These are phyloP conservation scores for Mesocentrotus franciscanus DNA, from an alignment of 53 echinoderm and acorn worm species.

Conservation along the genomic window DNA sequence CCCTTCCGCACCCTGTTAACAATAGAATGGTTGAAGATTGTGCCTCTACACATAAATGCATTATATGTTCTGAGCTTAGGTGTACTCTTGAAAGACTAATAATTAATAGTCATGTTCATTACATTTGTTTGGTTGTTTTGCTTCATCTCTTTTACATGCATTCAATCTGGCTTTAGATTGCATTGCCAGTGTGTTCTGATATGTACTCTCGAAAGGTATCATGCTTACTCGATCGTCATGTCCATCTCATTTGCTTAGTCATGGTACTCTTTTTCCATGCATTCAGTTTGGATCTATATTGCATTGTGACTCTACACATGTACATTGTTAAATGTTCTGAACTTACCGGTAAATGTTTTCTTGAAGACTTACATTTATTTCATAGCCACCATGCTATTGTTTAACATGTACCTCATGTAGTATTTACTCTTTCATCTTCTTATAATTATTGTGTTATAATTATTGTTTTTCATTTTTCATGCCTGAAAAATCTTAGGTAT, in stretches of 20 bases:
- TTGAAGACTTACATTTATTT: neutral
- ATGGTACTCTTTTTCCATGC: too few species aligned
- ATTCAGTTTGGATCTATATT: too few species aligned
- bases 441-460: neutral
- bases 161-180: neutral
- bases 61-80: too few species aligned
- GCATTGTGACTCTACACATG: too few species aligned
- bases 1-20: too few species aligned
- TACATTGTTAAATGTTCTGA: too few species aligned
- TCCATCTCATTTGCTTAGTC: too few species aligned
- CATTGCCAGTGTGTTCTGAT: neutral
- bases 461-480: neutral
- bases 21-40: too few species aligned
- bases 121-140: neutral
- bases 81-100: too few species aligned
- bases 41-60: too few species aligned
- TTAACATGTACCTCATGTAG: neutral
- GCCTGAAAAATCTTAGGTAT: neutral
- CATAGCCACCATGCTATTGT: neutral
- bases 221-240: too few species aligned
- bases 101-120: neutral
- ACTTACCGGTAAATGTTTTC: too few species aligned
- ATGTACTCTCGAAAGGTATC: neutral
- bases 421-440: neutral
- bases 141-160: neutral